Conservation (phyloP, 1,140 invertebrate genomes). For the Caerostris extrusa region DNA sequence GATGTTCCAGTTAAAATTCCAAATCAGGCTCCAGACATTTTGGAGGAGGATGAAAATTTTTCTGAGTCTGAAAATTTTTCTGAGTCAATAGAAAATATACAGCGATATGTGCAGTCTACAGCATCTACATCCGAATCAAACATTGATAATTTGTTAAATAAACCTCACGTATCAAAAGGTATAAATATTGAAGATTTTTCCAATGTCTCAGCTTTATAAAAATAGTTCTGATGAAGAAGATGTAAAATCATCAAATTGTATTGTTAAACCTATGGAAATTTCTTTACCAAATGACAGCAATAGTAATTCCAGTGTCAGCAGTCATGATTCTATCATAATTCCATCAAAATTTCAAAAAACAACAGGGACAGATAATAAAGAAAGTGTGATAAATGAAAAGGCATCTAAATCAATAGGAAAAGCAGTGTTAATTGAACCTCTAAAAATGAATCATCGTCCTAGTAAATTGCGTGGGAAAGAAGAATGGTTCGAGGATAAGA, state of each 20-base stretch:
- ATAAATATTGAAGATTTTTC: background rate
- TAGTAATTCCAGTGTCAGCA: background rate
- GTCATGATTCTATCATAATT: background rate
- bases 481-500: constrained; percentile 62
- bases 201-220: background rate
- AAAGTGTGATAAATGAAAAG: background rate
- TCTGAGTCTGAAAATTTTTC: constrained; percentile 71
- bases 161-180: background rate
- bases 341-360: background rate
- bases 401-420: constrained; percentile 23
- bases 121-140: too few relatives aligned
- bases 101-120: background rate
- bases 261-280: background rate
- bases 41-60: background rate
- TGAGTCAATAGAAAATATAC: constrained; percentile 39
- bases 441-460: constrained; percentile 10
- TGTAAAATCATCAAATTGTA: background rate
- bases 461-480: constrained; percentile 37
- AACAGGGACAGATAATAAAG: background rate
- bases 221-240: background rate
- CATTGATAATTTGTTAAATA: background rate
- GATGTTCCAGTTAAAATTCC: background rate
- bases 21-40: background rate
- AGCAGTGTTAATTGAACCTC: constrained; percentile 56
- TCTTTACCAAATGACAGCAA: background rate